A percentile compares a stretch with the other conserved stretches of the same genome.
Conservation (phyloP, 1,140 invertebrate genomes). For the Pantala flavescens region DNA sequence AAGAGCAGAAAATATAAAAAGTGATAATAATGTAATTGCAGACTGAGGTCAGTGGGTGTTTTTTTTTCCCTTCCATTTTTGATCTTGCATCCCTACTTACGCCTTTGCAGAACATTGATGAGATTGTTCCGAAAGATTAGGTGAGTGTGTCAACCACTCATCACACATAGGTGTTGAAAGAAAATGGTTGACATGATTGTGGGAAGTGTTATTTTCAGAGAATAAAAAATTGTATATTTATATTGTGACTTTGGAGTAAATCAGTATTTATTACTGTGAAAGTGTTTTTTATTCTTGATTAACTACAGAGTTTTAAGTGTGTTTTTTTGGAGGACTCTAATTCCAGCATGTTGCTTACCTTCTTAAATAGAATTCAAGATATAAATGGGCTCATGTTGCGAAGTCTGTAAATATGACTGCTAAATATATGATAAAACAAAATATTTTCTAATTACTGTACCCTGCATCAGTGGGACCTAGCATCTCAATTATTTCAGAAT, state of each 20-base stretch:
- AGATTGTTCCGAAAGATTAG: conserved; percentile 9
- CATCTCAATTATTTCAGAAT: not conserved
- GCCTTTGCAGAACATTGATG: conserved; percentile 8
- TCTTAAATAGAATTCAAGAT: not conserved
- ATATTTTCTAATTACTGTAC: not conserved
- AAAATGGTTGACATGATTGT: conserved; percentile 38
- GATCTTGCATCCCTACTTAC: not conserved
- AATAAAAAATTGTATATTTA: conserved; percentile 31
- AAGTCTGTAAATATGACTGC: not conserved
- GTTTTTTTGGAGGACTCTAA: not conserved
- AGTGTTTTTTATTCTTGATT: conserved; percentile 13
- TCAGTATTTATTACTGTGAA: conserved; percentile 24
- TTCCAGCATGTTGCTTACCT: not conserved
- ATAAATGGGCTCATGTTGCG: not conserved
- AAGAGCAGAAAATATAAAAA: not conserved
- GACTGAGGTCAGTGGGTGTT: conserved; percentile 7
- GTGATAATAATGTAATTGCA: conserved; percentile 7
- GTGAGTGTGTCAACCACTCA: conserved; percentile 2
- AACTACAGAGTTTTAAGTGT: not conserved
- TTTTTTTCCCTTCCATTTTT: conserved; percentile 1
- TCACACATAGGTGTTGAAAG: conserved; percentile 9
- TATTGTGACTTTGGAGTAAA: conserved; percentile 25
- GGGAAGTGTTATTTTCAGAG: conserved; percentile 46
- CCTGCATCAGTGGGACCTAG: not conserved
- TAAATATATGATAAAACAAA: not conserved